Conservation (phyloP, 2,113 vertebrate species). For the Lepidiolamprologus cunningtoni region DNA sequence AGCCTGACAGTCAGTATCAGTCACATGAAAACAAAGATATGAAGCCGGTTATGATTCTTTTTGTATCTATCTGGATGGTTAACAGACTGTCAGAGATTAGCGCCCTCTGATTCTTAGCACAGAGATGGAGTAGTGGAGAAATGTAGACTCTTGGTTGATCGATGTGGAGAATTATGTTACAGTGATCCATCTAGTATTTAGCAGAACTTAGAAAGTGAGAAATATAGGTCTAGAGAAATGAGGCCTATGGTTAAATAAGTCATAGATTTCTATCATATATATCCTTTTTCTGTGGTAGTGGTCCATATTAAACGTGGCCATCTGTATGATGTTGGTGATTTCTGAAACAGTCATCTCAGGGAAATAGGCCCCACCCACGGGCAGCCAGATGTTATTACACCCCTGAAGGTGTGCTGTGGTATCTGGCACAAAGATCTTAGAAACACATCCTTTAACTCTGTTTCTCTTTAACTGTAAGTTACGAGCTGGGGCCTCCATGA, state of each 20-base stretch:
- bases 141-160: not conserved
- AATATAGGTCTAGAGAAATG: not conserved
- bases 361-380: not conserved
- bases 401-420: not conserved
- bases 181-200: not conserved
- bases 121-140: not conserved
- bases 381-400: not conserved
- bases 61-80: not conserved
- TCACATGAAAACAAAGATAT: not conserved
- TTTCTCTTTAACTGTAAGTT: not conserved
- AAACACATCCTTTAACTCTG: not conserved
- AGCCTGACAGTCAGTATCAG: not conserved
- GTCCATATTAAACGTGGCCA: not conserved
- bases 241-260: not conserved
- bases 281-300: not conserved
- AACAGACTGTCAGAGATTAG: not conserved
- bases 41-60: not conserved
- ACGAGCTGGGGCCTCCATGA: not conserved
- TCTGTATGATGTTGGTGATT: not conserved
- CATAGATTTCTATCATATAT: not conserved
- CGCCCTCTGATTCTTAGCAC: not conserved
- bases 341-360: not conserved
- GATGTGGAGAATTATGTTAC: not conserved
- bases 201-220: not conserved
- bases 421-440: not conserved